Percentiles rank a stretch among this genome's conserved stretches.
Evolutionary conservation across 2,888 invertebrate genomes (phyloP).

Genomic region (Teleiodes luculella): DNA sequence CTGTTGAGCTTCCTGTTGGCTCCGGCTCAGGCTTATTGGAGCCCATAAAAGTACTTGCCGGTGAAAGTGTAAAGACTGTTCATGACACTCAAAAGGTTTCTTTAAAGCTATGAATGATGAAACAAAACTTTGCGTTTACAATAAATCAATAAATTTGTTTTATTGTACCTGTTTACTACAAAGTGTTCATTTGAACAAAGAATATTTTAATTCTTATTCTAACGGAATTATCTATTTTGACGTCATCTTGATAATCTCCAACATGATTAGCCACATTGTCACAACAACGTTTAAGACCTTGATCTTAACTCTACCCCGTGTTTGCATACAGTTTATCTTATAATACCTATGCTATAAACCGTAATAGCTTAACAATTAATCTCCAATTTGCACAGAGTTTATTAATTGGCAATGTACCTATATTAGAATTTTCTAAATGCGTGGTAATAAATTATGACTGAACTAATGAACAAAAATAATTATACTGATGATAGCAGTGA

Average conservation of each 20-base stretch:
- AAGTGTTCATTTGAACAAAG: too few species aligned
- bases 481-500: too few species aligned
- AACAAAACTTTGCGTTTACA: too few species aligned
- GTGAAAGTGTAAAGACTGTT: constrained; percentile 2
- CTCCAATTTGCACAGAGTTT: neutral
- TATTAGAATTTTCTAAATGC: too few species aligned
- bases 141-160: neutral
- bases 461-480: too few species aligned
- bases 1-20: constrained; percentile 47
- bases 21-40: constrained; percentile 5
- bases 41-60: constrained; percentile 14
- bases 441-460: too few species aligned
- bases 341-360: constrained; percentile 6
- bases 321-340: constrained; percentile 8
- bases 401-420: too few species aligned
- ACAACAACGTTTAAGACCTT: constrained; percentile 9
- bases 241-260: constrained; percentile 5
- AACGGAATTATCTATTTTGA: too few species aligned
- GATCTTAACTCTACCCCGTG: constrained; percentile 14
- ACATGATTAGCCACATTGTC: constrained; percentile 7
- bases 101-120: neutral
- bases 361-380: constrained; percentile 1
- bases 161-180: too few species aligned
- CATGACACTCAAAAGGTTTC: neutral
- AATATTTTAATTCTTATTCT: too few species aligned